Evolutionary conservation across 2,888 invertebrate species (phyloP).

Genomic region (Eurytoma adleriae): DNA sequence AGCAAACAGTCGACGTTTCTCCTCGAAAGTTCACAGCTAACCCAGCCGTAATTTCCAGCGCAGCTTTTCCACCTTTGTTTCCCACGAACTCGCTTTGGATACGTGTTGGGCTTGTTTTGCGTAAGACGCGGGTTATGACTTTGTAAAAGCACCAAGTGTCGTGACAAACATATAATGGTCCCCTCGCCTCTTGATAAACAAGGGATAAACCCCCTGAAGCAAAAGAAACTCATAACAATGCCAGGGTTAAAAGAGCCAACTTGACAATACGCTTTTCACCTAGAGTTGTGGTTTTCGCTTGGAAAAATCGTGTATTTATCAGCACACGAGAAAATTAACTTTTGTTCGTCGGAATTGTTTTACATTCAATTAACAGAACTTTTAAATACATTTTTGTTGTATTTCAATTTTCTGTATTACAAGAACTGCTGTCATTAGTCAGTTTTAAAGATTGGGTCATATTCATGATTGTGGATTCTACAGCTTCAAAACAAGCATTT

Average conservation of each 20-base stretch:
- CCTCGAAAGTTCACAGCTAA: background rate
- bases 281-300: conserved; percentile 8
- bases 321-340: conserved; percentile 10
- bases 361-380: background rate
- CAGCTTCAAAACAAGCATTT: background rate
- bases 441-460: background rate
- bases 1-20: background rate
- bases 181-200: conserved; percentile 39
- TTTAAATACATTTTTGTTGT: background rate
- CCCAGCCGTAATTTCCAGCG: background rate
- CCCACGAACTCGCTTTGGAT: conserved; percentile 9
- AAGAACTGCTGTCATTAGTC: background rate
- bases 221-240: conserved; percentile 56
- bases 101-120: conserved; percentile 36
- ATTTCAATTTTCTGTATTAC: background rate
- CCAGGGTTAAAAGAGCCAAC: conserved; percentile 15
- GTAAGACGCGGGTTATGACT: conserved; percentile 25
- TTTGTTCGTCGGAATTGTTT: background rate
- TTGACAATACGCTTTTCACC: background rate
- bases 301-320: conserved; percentile 34
- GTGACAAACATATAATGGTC: conserved; percentile 64
- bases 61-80: conserved; percentile 15
- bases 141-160: conserved; percentile 63
- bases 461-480: background rate
- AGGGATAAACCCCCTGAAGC: conserved; percentile 25